Conservation (phyloP, 2,797 vertebrate species). For the Sebastes goodei region DNA sequence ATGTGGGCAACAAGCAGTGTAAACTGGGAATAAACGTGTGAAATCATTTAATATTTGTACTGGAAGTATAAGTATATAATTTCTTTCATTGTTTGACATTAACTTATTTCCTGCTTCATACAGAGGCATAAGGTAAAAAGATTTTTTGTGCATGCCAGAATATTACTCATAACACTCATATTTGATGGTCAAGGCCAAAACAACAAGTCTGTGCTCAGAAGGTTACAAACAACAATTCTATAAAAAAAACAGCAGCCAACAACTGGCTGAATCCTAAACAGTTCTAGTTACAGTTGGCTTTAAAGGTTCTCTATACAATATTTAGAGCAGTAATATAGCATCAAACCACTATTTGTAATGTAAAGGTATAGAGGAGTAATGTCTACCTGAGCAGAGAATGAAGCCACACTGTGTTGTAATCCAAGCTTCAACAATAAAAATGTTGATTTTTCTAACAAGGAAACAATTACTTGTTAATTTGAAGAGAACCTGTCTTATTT, state of each 20-base stretch:
- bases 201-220: background rate
- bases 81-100: background rate
- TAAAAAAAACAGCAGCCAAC: background rate
- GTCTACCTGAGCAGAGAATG: background rate
- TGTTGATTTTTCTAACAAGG: fast-evolving
- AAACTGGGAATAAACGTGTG: background rate
- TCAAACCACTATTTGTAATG: too few species aligned
- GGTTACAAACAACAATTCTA: background rate
- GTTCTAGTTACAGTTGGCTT: background rate
- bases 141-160: background rate
- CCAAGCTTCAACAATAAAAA: background rate
- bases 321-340: too few species aligned
- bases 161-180: background rate
- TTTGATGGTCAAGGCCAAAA: background rate
- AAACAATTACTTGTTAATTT: too few species aligned
- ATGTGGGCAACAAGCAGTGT: conserved; percentile 7
- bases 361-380: background rate
- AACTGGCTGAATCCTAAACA: background rate
- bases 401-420: background rate
- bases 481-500: too few species aligned
- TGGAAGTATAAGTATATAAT: background rate
- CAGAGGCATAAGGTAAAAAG: background rate
- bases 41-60: background rate
- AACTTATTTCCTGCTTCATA: background rate
- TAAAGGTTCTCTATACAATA: background rate